Evolutionary conservation across 2,113 vertebrate species (phyloP).

Genomic region (Tauraco erythrolophus): DNA sequence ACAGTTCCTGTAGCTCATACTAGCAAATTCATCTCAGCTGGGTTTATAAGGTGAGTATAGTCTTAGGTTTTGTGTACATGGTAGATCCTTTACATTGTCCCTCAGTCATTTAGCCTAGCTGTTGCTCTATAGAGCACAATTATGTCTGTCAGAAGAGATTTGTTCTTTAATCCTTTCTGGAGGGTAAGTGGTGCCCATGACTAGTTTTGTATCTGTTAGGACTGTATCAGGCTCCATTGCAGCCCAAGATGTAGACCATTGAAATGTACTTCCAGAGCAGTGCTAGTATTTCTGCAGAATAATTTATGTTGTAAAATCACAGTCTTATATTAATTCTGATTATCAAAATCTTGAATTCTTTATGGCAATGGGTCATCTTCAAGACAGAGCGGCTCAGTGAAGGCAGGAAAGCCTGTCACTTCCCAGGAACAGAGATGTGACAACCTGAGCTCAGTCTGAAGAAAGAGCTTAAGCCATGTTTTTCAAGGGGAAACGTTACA

Average conservation of each 20-base stretch:
- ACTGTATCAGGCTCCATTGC: neutral
- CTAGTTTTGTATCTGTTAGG: neutral
- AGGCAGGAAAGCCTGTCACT: neutral
- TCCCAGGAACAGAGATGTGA: neutral
- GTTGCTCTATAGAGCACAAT: neutral
- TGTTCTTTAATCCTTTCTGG: neutral
- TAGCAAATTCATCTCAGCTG: slow-evolving; percentile 87
- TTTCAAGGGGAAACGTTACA: neutral
- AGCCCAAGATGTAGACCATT: neutral
- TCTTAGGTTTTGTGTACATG: neutral
- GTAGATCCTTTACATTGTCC: neutral
- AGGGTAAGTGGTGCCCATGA: neutral
- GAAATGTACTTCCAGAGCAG: neutral
- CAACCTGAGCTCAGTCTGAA: neutral
- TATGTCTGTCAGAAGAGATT: neutral
- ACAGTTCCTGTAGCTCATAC: slow-evolving; percentile 84
- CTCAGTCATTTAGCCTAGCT: neutral
- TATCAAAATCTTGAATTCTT: neutral
- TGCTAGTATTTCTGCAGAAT: neutral
- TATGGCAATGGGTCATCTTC: neutral
- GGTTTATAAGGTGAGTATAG: slow-evolving; percentile 88
- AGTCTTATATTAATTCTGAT: neutral
- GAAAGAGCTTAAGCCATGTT: neutral
- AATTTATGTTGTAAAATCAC: neutral
- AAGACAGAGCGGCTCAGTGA: neutral